Evolutionary conservation across 2,797 vertebrate species (phyloP).

Genomic region (Scomberomorus guttatus): DNA sequence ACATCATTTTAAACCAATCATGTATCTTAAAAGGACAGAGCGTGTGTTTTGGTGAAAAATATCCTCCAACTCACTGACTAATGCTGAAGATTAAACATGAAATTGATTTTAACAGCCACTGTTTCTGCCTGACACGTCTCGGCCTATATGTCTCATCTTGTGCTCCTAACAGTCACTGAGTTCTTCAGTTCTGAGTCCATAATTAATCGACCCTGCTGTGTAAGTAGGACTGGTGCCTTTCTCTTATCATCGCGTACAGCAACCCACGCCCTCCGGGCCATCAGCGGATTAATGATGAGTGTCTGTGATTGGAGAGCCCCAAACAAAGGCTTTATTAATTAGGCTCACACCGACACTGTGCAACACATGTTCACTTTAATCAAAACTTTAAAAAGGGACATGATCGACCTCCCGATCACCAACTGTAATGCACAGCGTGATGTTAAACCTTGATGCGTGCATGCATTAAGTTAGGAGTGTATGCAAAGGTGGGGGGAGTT

Average conservation of each 20-base stretch:
- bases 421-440: slow-evolving; percentile 32
- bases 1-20: neutral
- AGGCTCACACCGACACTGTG: slow-evolving; percentile 45
- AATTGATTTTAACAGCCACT: neutral
- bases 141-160: slow-evolving; percentile 31
- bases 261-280: slow-evolving; percentile 76
- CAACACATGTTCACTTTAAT: slow-evolving; percentile 75
- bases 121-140: slow-evolving; percentile 18
- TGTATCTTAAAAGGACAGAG: neutral
- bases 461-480: slow-evolving; percentile 49
- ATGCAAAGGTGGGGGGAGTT: neutral
- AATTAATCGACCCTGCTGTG: slow-evolving; percentile 66
- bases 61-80: neutral
- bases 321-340: slow-evolving; percentile 71
- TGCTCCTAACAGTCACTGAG: slow-evolving; percentile 31
- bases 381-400: slow-evolving; percentile 72
- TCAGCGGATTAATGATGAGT: slow-evolving; percentile 71
- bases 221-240: slow-evolving; percentile 60
- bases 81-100: neutral
- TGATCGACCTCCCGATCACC: slow-evolving; percentile 56
- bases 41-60: neutral
- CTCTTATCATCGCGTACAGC: slow-evolving; percentile 66
- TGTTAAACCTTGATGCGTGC: slow-evolving; percentile 48
- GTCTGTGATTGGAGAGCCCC: slow-evolving; percentile 58
- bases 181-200: slow-evolving; percentile 56